Base-by-base conservation (phyloP, 2,113 vertebrate genomes). In the Anas platyrhynchos region DNA sequence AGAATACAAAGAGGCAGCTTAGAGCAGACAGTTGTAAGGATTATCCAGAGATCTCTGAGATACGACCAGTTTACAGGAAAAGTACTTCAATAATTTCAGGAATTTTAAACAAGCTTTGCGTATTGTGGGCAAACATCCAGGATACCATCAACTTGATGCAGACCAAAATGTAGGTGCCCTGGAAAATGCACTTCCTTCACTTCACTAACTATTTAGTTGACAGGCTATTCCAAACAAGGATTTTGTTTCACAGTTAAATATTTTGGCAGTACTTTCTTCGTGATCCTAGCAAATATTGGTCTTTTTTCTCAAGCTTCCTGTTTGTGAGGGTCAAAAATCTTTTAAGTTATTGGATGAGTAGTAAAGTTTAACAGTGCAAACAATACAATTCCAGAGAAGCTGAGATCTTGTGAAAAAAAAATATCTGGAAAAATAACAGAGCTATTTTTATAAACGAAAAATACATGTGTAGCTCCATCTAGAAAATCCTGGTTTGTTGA, bases 91-190 rank as follows among this genome's bases (percentile, higher is more conserved):
- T 61, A 87, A 85, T 89, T 91, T 84, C 62, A 91, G 81, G 94
- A 97, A 95, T 93, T 89, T 92, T 73, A 91, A 95, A 94, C 69
- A 96, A 96, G 43, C 86, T 92, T 72, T 91, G 54, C 0, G 0
- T 59, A 44, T 56, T 82, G 48, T 73, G 38, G 94, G 96, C 91
- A 79, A 94, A 82, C 38, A 76, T 84, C 89, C 94, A 93, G 89
- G 71, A 73, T 9, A 82, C 46, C 61, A 66, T 87, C 82, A 87
- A 89, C 44, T 76, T 87, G 66, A 93, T 31, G 86, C 25, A 66
- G 58, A 61, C 44, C 72, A 77, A 89, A 95, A 93, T 31, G 59
- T 74, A 87, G 63, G 59, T 91, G 75, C 87, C 59, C 75, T 83
- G 59, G 72, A 80, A 97, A 95, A 91, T 44, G 36, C 34, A 74